Base-by-base conservation (phyloP, 2,888 invertebrate species). In the Dyspetes luteomarginatus region DNA sequence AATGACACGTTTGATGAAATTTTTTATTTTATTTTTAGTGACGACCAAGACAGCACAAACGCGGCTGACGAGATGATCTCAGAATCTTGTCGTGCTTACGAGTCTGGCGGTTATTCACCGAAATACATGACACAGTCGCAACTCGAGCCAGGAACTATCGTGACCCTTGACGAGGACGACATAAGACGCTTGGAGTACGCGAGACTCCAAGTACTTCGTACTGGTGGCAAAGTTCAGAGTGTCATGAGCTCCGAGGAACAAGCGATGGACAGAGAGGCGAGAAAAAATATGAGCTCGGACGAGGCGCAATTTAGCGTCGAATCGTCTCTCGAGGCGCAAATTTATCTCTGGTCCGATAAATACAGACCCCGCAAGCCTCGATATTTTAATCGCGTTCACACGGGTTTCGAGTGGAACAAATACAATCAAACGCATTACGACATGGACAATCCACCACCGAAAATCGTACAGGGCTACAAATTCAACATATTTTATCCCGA, bases 401-500 rank as follows among this genome's bases (percentile, higher is more conserved):
- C 97, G 0, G 99, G 99, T 15, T 99, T 99, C 93, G 99, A 99
- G 90, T 99, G 99, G 99, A 99, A 99, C 93, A 99, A 99, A 92
- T 99, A 99, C 93, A 99, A 99, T 93, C 99, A 99, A 93, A 99
- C 99, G 0, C 99, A 99, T 93, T 99, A 99, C 93, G 99, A 99
- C 92, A 98, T 99, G 96, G 99, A 99, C 92, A 99, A 99, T 93
- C 99, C 99, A 65, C 99, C 99, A 5, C 99, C 99, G 0, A 99
- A 99, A 93, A 99, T 99, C 90, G 99, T 99, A 0, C 99, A 99
- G 93, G 99, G 99, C 4, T 99, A 99, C 94, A 99, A 99, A 92
- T 99, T 99, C 93, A 99, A 99, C 93, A 99, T 99, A 87, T 99
- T 99, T 93, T 99, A 99, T 93, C 99, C 99, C 0, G 99, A 99